Evolutionary conservation across 2,888 invertebrate species (phyloP).

Genomic region (Sphaeridia pumilis): DNA sequence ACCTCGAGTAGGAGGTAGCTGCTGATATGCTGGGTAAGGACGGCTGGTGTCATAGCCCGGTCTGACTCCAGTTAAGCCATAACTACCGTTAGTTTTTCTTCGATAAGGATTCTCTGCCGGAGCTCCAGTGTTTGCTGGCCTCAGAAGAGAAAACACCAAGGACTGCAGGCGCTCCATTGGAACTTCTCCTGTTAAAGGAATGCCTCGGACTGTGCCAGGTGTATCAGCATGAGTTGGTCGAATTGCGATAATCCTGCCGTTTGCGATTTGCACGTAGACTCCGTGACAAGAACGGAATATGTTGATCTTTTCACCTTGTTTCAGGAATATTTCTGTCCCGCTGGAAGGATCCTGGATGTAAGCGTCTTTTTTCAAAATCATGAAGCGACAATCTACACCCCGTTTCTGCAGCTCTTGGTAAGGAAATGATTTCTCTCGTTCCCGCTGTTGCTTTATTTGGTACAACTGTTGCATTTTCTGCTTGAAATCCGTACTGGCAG

Average conservation of each 20-base stretch:
- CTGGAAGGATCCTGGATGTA: constrained; percentile 29
- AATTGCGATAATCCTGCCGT: constrained; percentile 89
- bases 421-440: not conserved
- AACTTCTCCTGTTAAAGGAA: constrained; percentile 22
- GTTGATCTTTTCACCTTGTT: constrained; percentile 88
- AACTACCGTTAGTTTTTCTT: not conserved
- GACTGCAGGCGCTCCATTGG: constrained; percentile 23
- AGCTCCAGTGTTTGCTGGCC: constrained; percentile 11
- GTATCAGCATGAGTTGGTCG: constrained; percentile 6
- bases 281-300: constrained; percentile 90
- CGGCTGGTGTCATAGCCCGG: not conserved
- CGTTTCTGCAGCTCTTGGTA: constrained; percentile 20
- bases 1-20: constrained; percentile 11
- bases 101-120: constrained; percentile 4
- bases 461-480: constrained; percentile 6
- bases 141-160: constrained; percentile 26
- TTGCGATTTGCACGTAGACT: constrained; percentile 87
- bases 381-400: constrained; percentile 8
- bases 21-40: too few species aligned
- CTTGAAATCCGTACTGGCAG: too few species aligned
- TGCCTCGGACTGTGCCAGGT: constrained; percentile 17
- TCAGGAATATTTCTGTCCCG: constrained; percentile 43
- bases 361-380: constrained; percentile 28
- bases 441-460: not conserved
- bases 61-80: not conserved